Conservation (phyloP, 2,888 invertebrate genomes). For the Oxycera nigricornis region DNA sequence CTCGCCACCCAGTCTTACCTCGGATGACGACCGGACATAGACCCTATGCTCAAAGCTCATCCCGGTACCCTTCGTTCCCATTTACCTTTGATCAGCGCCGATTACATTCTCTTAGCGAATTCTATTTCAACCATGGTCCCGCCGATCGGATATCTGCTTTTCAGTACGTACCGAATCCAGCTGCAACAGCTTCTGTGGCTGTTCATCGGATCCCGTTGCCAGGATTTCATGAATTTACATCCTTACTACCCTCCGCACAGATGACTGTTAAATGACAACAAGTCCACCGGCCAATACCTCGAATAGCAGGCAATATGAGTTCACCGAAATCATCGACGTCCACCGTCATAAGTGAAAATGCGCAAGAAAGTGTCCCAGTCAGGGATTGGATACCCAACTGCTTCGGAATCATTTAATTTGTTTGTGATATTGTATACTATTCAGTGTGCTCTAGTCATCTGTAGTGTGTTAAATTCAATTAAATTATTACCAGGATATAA, state of each 20-base stretch:
- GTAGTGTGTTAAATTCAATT: neutral
- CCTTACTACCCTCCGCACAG: constrained; percentile 48
- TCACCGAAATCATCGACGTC: constrained; percentile 46
- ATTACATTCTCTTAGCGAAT: constrained; percentile 58
- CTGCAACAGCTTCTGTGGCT: neutral
- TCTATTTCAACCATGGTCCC: constrained; percentile 57
- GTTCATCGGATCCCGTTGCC: constrained; percentile 26
- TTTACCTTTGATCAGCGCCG: constrained; percentile 55
- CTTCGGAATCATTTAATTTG: constrained; percentile 26
- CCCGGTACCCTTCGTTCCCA: constrained; percentile 35
- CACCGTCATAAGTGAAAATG: neutral
- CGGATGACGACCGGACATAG: constrained; percentile 37
- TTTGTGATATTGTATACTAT: neutral
- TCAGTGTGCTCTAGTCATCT: neutral
- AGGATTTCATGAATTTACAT: constrained; percentile 36
- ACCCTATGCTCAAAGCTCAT: neutral
- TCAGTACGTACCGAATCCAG: constrained; percentile 58
- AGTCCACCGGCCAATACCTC: constrained; percentile 60
- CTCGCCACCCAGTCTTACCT: constrained; percentile 28
- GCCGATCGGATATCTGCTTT: constrained; percentile 60
- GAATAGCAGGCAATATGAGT: constrained; percentile 54
- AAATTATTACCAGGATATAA: neutral
- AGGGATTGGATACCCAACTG: constrained; percentile 21
- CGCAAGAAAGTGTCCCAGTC: neutral
- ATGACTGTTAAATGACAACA: constrained; percentile 59